Evolutionary conservation across 1,140 invertebrate species (phyloP).

Genomic region (Onthophagus taurus): DNA sequence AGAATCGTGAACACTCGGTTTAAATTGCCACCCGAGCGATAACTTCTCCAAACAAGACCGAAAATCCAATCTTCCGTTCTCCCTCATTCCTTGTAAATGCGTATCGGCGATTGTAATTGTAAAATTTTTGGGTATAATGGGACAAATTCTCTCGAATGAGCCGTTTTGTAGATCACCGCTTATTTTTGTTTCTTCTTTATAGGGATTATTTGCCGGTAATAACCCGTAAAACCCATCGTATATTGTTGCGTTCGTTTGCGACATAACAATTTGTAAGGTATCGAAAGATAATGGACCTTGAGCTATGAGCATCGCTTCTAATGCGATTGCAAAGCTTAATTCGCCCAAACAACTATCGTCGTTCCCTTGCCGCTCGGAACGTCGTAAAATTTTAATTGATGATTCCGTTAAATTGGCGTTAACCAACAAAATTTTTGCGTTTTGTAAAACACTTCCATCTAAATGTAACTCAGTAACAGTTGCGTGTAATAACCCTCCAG

Average conservation of each 20-base stretch:
- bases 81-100: constrained; percentile 53
- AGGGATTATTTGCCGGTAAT: constrained; percentile 22
- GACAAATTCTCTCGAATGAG: constrained; percentile 40
- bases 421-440: constrained; percentile 62
- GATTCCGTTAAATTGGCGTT: constrained; percentile 53
- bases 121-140: constrained; percentile 64
- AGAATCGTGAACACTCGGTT: constrained; percentile 40
- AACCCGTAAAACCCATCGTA: constrained; percentile 57
- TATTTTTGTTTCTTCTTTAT: constrained; percentile 4
- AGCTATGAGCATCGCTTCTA: constrained; percentile 64
- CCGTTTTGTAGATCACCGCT: constrained; percentile 8
- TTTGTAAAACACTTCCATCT: constrained; percentile 65
- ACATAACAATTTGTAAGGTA: constrained; percentile 61
- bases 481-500: constrained; percentile 66
- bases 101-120: constrained; percentile 60
- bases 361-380: constrained; percentile 33
- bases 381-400: constrained; percentile 41
- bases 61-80: constrained; percentile 48
- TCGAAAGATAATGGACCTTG: constrained; percentile 68
- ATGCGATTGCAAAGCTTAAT: constrained; percentile 58
- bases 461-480: constrained; percentile 65
- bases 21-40: constrained; percentile 42
- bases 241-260: constrained; percentile 54
- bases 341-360: constrained; percentile 53
- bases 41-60: constrained; percentile 27